These are phyloP conservation scores for Drosophila bocqueti DNA, from an alignment of 1,140 invertebrate species.

Conservation along the genomic window DNA sequence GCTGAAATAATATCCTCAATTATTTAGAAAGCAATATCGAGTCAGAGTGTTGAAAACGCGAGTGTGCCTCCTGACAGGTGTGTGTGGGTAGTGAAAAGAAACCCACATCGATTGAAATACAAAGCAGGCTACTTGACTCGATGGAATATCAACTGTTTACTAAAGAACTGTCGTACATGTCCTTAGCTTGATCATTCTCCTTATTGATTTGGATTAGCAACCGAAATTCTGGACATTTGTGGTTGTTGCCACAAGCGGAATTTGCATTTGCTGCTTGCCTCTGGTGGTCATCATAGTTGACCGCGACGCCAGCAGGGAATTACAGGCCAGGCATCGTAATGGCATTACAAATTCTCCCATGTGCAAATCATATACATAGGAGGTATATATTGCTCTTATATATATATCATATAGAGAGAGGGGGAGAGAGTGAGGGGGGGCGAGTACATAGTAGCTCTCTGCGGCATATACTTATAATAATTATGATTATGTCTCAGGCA, in stretches of 20 bases:
- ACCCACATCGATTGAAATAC: neutral
- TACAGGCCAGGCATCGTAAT: slow-evolving; percentile 3
- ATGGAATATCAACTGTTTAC: neutral
- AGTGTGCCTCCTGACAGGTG: slow-evolving; percentile 2
- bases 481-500: slow-evolving; percentile 39
- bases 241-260: neutral
- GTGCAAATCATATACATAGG: slow-evolving; percentile 4
- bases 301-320: slow-evolving; percentile 9
- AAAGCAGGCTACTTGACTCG: neutral
- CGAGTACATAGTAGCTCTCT: neutral
- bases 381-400: neutral
- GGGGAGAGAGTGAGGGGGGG: neutral
- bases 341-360: slow-evolving; percentile 1
- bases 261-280: neutral
- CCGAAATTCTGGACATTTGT: neutral
- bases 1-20: slow-evolving; percentile 10
- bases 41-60: neutral
- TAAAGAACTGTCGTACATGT: neutral
- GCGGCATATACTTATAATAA: slow-evolving; percentile 37
- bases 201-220: neutral
- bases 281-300: neutral
- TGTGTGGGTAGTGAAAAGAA: neutral
- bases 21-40: slow-evolving; percentile 13
- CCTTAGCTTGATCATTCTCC: neutral
- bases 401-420: neutral